Evolutionary conservation across 2,797 vertebrate genomes (phyloP).

Genomic region (Hirundo rustica): DNA sequence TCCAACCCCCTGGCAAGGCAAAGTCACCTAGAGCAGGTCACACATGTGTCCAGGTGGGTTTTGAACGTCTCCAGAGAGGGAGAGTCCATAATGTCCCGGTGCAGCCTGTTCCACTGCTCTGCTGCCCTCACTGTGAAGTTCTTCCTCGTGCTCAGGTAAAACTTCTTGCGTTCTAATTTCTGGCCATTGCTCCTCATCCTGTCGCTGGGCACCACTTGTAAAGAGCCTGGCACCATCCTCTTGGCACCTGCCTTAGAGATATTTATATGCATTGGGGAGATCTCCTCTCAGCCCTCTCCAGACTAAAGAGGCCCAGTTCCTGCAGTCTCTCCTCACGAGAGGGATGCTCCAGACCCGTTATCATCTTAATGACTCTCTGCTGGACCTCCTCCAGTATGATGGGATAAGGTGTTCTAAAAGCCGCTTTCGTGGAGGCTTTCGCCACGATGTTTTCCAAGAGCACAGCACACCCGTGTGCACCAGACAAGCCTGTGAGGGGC

Average conservation of each 20-base stretch:
- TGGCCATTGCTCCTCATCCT: not conserved
- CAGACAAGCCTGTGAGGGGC: fast-evolving
- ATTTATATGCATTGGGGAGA: not conserved
- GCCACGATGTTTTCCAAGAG: fast-evolving
- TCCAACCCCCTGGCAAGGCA: not conserved
- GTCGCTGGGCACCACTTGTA: not conserved
- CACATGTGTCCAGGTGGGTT: not conserved
- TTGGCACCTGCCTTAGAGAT: fast-evolving
- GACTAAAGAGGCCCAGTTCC: not conserved
- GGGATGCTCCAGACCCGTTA: not conserved
- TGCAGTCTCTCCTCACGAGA: not conserved
- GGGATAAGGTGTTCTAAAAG: not conserved
- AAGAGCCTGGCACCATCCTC: not conserved
- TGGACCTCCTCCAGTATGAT: too few species aligned
- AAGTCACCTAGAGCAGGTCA: too few species aligned
- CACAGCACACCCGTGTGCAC: fast-evolving
- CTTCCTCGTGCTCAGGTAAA: not conserved
- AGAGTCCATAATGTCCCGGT: not conserved
- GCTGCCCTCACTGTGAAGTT: not conserved
- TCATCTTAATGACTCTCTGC: not conserved
- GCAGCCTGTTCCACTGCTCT: not conserved
- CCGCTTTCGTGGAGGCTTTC: fast-evolving
- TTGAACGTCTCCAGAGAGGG: not conserved
- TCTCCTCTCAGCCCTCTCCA: not conserved
- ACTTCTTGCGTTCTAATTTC: not conserved